Evolutionary conservation across 2,888 invertebrate genomes (phyloP).

Genomic region (Philhelius pedissequus): DNA sequence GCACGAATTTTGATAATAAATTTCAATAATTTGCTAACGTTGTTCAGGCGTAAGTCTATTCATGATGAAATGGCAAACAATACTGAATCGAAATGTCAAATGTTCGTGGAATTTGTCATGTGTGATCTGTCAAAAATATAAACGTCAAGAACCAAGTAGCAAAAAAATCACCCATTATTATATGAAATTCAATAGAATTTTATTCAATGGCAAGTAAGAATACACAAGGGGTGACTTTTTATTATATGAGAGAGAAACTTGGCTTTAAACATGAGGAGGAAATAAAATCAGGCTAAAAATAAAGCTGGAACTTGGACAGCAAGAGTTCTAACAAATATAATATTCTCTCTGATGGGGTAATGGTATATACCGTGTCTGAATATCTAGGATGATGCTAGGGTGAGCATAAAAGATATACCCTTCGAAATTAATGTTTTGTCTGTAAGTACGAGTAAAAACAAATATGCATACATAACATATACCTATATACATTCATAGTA

Average conservation of each 20-base stretch:
- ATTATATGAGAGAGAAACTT: background rate
- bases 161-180: no score
- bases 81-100: no score
- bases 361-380: no score
- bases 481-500: background rate
- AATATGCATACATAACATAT: no score
- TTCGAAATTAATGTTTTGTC: background rate
- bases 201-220: slow-evolving; percentile 30
- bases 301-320: slow-evolving; percentile 17
- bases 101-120: no score
- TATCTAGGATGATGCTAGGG: background rate
- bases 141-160: no score
- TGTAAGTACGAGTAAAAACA: background rate
- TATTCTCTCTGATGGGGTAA: background rate
- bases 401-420: background rate
- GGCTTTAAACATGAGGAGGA: background rate
- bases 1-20: no score
- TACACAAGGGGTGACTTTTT: slow-evolving; percentile 18
- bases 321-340: background rate
- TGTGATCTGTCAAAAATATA: no score
- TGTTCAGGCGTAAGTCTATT: no score
- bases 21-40: no score
- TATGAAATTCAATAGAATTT: slow-evolving; percentile 14
- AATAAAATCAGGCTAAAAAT: slow-evolving; percentile 17
- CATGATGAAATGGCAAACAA: no score